phyloP scores from a whole-genome alignment of 2,113 vertebrate species.

The Chaetops frenatus region DNA sequence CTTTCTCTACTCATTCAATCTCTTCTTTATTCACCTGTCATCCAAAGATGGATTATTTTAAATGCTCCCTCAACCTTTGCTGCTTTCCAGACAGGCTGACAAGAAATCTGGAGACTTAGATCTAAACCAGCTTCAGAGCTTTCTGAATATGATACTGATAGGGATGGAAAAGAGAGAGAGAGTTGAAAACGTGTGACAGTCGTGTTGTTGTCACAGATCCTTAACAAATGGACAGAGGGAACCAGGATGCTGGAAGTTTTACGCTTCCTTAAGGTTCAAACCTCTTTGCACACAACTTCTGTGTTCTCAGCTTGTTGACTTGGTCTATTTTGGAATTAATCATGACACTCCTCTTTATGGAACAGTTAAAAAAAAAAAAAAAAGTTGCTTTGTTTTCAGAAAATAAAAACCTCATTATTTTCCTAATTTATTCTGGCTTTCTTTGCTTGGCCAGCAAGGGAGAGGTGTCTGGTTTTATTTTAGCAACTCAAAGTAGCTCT shows the following conservation, averaged over 20 bases:
- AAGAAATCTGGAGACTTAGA: slow-evolving; percentile 23
- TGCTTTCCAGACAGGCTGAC: slow-evolving; percentile 27
- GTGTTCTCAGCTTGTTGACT: not conserved
- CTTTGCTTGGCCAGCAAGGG: not conserved
- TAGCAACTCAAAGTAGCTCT: not conserved
- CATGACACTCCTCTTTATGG: not conserved
- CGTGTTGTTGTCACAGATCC: not conserved
- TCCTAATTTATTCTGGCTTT: not conserved
- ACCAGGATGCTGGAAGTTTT: not conserved
- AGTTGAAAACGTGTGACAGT: not conserved
- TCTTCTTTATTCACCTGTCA: slow-evolving; percentile 38
- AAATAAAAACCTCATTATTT: not conserved
- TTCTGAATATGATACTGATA: not conserved
- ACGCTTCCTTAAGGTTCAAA: not conserved
- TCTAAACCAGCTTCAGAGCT: slow-evolving; percentile 24
- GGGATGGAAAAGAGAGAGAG: not conserved
- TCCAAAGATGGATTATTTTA: slow-evolving; percentile 40
- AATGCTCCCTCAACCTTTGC: slow-evolving; percentile 35
- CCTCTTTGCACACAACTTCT: not conserved
- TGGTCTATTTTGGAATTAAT: not conserved
- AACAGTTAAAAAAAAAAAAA: not conserved
- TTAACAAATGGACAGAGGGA: not conserved
- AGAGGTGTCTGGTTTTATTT: not conserved
- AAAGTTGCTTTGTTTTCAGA: not conserved
- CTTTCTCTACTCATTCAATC: not conserved